Evolutionary conservation across 1,140 invertebrate genomes (phyloP).

Genomic region (Gonioctena quinquepunctata): DNA sequence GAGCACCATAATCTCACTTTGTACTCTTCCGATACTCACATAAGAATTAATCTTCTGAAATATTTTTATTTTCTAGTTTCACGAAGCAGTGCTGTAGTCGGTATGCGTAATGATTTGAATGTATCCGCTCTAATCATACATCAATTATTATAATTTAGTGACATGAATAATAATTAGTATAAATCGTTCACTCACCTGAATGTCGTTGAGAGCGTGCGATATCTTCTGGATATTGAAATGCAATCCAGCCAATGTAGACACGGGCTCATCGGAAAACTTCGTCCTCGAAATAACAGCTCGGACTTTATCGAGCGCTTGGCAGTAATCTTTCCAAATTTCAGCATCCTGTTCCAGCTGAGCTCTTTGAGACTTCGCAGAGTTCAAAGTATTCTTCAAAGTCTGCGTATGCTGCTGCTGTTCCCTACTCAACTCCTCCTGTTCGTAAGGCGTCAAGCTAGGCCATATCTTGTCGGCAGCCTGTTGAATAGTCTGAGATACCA

Average conservation of each 20-base stretch:
- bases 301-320: conserved; percentile 74
- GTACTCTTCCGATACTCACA: no score
- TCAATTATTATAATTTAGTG: no score
- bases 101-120: no score
- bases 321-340: conserved; percentile 80
- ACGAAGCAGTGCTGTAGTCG: no score
- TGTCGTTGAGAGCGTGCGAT: conserved; percentile 74
- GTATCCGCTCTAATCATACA: no score
- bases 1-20: no score
- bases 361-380: conserved; percentile 76
- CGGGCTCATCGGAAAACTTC: conserved; percentile 74
- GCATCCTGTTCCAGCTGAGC: conserved; percentile 76
- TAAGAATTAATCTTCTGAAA: no score
- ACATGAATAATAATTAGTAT: not conserved
- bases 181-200: conserved; percentile 66
- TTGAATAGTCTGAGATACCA: conserved; percentile 80
- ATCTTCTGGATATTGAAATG: conserved; percentile 81
- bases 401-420: conserved; percentile 80
- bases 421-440: conserved; percentile 79
- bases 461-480: conserved; percentile 84
- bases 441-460: conserved; percentile 76
- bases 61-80: no score
- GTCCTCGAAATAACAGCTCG: conserved; percentile 72
- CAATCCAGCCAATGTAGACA: conserved; percentile 74
- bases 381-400: conserved; percentile 77